These are phyloP conservation scores for Pterois miles DNA, from an alignment of 2,797 vertebrate genomes.

Conservation along the genomic window DNA sequence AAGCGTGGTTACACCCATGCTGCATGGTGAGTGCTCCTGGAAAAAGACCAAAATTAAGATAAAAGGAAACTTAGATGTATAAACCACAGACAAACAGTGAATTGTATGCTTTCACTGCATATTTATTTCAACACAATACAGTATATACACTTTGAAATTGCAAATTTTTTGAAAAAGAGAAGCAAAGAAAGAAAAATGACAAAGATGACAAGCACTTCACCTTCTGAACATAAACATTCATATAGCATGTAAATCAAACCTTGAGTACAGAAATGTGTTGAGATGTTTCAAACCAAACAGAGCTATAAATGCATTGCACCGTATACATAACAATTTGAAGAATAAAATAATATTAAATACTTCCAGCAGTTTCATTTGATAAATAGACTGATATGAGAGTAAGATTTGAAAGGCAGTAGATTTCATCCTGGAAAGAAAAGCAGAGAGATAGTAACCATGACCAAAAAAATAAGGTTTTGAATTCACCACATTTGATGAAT, in stretches of 20 bases:
- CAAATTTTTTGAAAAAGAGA: slow-evolving; percentile 39
- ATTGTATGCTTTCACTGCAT: slow-evolving; percentile 50
- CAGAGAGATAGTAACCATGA: slow-evolving; percentile 28
- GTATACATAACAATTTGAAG: slow-evolving; percentile 34
- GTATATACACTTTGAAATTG: slow-evolving; percentile 62
- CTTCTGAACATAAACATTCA: slow-evolving; percentile 54
- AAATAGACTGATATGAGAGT: slow-evolving; percentile 14
- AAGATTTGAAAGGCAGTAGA: slow-evolving; percentile 36
- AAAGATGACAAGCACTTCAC: slow-evolving; percentile 36
- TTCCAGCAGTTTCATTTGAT: slow-evolving; percentile 26
- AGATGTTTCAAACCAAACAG: slow-evolving; percentile 43
- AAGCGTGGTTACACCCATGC: too few relatives aligned
- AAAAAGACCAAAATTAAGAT: too few relatives aligned
- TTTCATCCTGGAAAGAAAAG: slow-evolving; percentile 21
- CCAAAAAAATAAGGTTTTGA: slow-evolving; percentile 1
- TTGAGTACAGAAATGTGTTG: slow-evolving; percentile 34
- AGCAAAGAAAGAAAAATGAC: neutral
- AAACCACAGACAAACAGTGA: slow-evolving; percentile 5
- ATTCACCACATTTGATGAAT: slow-evolving; percentile 37
- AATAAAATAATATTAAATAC: slow-evolving; percentile 26
- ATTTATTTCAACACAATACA: slow-evolving; percentile 78
- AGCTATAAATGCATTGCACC: slow-evolving; percentile 28
- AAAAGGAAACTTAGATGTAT: neutral
- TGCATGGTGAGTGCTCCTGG: too few relatives aligned
- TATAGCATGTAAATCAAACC: slow-evolving; percentile 40